Base-by-base conservation (phyloP, 2,113 vertebrate species). In the Perca schrenkii region DNA sequence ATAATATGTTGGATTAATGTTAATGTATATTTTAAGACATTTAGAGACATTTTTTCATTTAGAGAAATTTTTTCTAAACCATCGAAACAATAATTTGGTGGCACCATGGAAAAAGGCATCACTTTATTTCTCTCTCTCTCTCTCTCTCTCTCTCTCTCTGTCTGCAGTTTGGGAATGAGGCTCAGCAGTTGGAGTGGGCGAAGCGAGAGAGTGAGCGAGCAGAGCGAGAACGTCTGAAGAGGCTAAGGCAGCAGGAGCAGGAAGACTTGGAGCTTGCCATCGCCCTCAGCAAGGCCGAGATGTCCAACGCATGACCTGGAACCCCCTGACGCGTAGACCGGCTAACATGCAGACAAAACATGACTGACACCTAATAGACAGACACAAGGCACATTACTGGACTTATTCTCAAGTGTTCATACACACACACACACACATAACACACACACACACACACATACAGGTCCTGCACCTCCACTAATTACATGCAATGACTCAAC, bases 221-320 rank as follows among this genome's bases (percentile, higher is more conserved):
- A 0, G 98, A 99, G 91, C 96, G 97, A 15, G 98, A 99, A 76
- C 93, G 98, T 61, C 95, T 99, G 90, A 98, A 97, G 13, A 94
- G 98, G 3, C 93, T 99, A 62, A 89, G 97, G 47, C 96, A 97
- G 73, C 98, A 99, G 91, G 98, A 99, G n/a, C 98, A 99, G 91
- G 98, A 99, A 75, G 98, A 99, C 86, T 96, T 99, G 73, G 98
- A 99, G 91, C 81, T 99, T 90, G 98, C 98, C 90, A 99, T 99
- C 52, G 98, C 98, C 0, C 97, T 99, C 89, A 99, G 98, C 95
- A 99, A 98, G 93, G 98, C 98, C 0, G 98, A 99, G 94, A 99
- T 99, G 98, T 97, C 97, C 4, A 95, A 95, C 21, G 95, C 97
- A 49, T 98, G 96, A 97, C 87, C 58, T 58, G 74, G 31, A 57